phyloP scores from a whole-genome alignment of 2,888 invertebrate genomes.

The Eupeodes latifasciatus region DNA sequence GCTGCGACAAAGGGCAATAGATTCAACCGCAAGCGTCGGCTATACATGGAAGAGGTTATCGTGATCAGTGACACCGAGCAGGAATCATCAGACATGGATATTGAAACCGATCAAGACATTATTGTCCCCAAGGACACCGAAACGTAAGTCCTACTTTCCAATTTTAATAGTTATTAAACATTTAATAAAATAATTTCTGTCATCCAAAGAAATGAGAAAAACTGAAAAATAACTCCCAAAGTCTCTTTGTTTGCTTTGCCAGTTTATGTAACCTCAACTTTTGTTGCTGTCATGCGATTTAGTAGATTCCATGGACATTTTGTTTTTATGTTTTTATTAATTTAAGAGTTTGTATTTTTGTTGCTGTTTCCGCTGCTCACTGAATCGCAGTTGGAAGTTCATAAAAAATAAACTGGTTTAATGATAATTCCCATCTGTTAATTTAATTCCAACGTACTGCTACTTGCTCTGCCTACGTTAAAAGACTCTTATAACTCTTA shows the following conservation, averaged over 20 bases:
- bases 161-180: no score
- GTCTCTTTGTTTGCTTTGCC: slow-evolving; percentile 12
- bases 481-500: not conserved
- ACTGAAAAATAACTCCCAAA: not conserved
- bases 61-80: slow-evolving; percentile 78
- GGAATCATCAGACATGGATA: slow-evolving; percentile 79
- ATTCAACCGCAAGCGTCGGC: slow-evolving; percentile 67
- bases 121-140: slow-evolving; percentile 79
- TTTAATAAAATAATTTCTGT: no score
- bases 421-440: slow-evolving; percentile 31
- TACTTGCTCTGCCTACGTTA: slow-evolving; percentile 1
- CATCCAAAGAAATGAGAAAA: not conserved
- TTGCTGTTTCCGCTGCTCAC: no score
- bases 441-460: not conserved
- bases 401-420: slow-evolving; percentile 53
- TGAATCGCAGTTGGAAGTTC: slow-evolving; percentile 16
- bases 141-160: slow-evolving; percentile 77
- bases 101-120: slow-evolving; percentile 77
- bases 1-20: slow-evolving; percentile 37
- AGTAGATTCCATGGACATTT: slow-evolving; percentile 2
- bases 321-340: slow-evolving; percentile 11
- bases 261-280: slow-evolving; percentile 35
- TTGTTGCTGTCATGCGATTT: slow-evolving; percentile 25
- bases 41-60: slow-evolving; percentile 79
- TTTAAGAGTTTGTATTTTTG: not conserved